Conservation (phyloP, 2,113 vertebrate species). For the Triplophysa tibetana region DNA sequence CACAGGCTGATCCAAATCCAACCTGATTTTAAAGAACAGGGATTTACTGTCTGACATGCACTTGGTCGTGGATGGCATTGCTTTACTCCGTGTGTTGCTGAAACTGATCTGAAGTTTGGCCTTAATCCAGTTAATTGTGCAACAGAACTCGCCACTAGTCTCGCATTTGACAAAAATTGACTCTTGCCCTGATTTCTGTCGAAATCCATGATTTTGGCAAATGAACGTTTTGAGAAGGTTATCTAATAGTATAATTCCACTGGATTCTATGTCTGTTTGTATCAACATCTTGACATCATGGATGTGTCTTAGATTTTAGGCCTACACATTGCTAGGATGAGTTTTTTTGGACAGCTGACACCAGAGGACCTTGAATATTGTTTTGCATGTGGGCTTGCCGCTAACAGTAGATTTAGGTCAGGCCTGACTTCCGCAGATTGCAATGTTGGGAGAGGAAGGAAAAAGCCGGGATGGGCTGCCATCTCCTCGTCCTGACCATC, state of each 20-base stretch:
- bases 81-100: not conserved
- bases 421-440: constrained; percentile 41
- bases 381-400: constrained; percentile 8
- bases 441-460: constrained; percentile 44
- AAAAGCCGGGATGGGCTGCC: constrained; percentile 36
- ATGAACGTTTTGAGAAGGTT: not conserved
- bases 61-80: not conserved
- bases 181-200: not conserved
- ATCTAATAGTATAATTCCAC: not conserved
- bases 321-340: not conserved
- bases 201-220: not conserved
- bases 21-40: not conserved
- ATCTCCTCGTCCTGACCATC: constrained; percentile 46
- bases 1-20: constrained; percentile 11
- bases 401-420: constrained; percentile 46
- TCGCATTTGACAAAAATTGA: no score
- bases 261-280: no score
- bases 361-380: not conserved
- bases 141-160: no score
- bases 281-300: no score
- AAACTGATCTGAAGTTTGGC: constrained; percentile 10
- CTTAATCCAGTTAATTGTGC: constrained; percentile 16
- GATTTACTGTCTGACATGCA: not conserved
- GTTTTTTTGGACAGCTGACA: not conserved
- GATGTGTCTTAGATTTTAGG: no score